A percentile compares a stretch with the other conserved stretches of the same genome.
Conservation (phyloP, 2,113 vertebrate species). For the Istiophorus platypterus region DNA sequence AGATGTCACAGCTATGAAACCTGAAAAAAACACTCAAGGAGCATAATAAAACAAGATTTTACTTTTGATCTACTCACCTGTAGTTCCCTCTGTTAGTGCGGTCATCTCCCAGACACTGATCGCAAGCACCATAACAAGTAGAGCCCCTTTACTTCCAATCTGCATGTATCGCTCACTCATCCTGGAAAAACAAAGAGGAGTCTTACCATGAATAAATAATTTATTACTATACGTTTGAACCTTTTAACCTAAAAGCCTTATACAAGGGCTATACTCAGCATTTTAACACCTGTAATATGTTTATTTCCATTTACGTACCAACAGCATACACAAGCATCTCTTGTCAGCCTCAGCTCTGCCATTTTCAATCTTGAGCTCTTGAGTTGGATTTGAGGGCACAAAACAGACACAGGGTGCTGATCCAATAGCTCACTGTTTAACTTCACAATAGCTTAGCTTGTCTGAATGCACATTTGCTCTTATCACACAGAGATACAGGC, state of each 20-base stretch:
- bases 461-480: slow-evolving; percentile 32
- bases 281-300: background rate
- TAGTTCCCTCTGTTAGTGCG: slow-evolving; percentile 87
- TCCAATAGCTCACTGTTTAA: background rate
- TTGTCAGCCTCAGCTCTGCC: background rate
- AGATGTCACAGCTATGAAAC: background rate
- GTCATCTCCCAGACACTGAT: slow-evolving; percentile 92
- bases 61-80: slow-evolving; percentile 86
- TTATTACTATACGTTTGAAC: background rate
- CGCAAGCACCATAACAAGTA: slow-evolving; percentile 93
- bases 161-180: slow-evolving; percentile 94
- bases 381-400: background rate
- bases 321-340: background rate
- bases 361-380: background rate
- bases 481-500: slow-evolving; percentile 11
- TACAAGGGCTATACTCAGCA: too few species aligned
- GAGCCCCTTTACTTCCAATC: slow-evolving; percentile 91
- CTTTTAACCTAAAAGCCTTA: background rate
- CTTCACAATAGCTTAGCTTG: slow-evolving; percentile 14
- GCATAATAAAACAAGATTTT: background rate
- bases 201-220: background rate
- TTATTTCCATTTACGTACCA: background rate
- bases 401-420: slow-evolving; percentile 11
- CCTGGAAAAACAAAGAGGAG: slow-evolving; percentile 79
- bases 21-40: background rate